Evolutionary conservation across 2,888 invertebrate species (phyloP).

Genomic region (Ephialtes manifestator): DNA sequence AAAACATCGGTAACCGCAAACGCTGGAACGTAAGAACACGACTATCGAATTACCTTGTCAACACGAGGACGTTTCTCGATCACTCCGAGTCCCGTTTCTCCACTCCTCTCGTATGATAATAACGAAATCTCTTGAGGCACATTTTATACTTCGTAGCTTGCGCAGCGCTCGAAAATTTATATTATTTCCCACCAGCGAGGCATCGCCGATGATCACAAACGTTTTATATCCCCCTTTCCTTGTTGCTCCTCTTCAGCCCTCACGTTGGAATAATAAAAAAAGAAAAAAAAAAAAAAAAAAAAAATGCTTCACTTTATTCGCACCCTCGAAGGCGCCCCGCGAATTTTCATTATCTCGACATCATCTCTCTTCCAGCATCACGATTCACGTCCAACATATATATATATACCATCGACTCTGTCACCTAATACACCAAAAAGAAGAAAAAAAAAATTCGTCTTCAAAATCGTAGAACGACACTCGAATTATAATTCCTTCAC

Average conservation of each 20-base stretch:
- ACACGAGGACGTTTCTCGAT: constrained; percentile 55
- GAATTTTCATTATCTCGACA: constrained; percentile 40
- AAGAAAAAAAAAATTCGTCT: background rate
- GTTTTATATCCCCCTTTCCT: constrained; percentile 15
- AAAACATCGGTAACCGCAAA: background rate
- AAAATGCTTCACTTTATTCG: constrained; percentile 35
- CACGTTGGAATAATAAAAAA: constrained; percentile 21
- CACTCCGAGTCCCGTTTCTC: constrained; percentile 51
- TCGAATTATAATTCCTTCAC: constrained; percentile 12
- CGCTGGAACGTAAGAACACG: background rate
- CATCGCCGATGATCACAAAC: constrained; percentile 40
- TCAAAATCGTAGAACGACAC: constrained; percentile 37
- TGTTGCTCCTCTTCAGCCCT: background rate
- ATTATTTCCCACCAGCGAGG: constrained; percentile 24
- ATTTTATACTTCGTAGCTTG: constrained; percentile 42
- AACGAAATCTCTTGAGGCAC: constrained; percentile 31
- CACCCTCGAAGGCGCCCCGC: background rate
- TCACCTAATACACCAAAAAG: background rate
- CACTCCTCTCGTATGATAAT: constrained; percentile 23
- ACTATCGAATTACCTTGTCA: constrained; percentile 68
- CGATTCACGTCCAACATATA: constrained; percentile 1
- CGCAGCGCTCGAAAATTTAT: constrained; percentile 50
- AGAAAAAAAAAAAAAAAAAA: background rate
- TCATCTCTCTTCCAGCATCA: constrained; percentile 47
- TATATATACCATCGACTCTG: background rate